Evolutionary conservation across 2,888 invertebrate species (phyloP), one percentile per base, ranked within the genome.

Genomic region (Eudemis profundana): DNA sequence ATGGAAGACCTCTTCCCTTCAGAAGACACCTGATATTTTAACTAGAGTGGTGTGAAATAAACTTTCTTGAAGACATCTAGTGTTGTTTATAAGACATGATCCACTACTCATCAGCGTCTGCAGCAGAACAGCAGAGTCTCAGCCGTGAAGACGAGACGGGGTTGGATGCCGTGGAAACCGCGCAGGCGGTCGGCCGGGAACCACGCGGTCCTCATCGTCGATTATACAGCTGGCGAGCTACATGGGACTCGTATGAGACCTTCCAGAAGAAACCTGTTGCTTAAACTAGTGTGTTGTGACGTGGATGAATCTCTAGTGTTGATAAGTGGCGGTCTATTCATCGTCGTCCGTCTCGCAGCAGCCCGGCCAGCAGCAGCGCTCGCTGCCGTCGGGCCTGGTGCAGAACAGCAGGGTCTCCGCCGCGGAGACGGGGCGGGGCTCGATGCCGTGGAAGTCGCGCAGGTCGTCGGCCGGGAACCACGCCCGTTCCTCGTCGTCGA

Each of bases 381-480:
- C 97, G 23, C 95, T 93, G 10, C 97, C 97, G 74, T 97, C 97
- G 61, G 95, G 94, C 71, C 95, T 93, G 75, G 97, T 97, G 82
- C 97, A 97, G 90, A 98, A 97, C 14, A 98, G 87, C 49, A 96
- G 81, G 4, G 95, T 95, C 85, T 97, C 97, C 7, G 95, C 93
- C 1, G 95, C 89, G 0, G 97, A 96, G 0, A 97, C 96, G 0
- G 90, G 82, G 8, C 90, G 78, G 0, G 97, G 96, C 76, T 97
- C 95, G 71, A 98, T 96, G 64, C 97, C 97, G 80, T 98, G 97
- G 83, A 97, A 97, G 81, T 98, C 97, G 71, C 96, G 95, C 0
- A 98, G 93, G 78, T 98, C 98, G 29, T 96, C 95, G 0, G 96
- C 96, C 0, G 98, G 98, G 84, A 98, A 98, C 98, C 98, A 98